Evolutionary conservation across 2,113 vertebrate genomes (phyloP), one percentile per base, ranked within the genome.

Genomic region (Halcyon malimbica): DNA sequence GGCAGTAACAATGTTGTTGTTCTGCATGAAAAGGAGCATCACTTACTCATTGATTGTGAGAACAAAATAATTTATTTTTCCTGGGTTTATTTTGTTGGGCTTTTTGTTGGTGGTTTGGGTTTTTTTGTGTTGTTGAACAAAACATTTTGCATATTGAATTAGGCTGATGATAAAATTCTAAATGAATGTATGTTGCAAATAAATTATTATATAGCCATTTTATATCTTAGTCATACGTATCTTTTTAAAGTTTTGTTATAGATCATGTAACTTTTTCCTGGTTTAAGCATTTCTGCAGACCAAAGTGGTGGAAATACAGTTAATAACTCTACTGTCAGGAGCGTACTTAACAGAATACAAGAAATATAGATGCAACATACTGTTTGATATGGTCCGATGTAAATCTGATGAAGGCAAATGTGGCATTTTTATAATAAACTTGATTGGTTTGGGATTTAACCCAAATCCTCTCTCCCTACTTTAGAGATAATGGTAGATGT

Each of bases 61-160:
- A 97, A 93, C 25, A 76, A 87, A 82, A 76, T 78, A 31, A 94
- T 96, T 96, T 89, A 77, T 92, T 97, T 97, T 92, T n/a, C 65
- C 41, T 73, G 42, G 1, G 1, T 5, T 28, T 5, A 10, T 89
- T 39, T 68, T 62, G 44, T 23, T 56, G 31, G 10, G 14, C 3
- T 21, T 84, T 53, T 73, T 60, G 41, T 31, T 56, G 26, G 13
- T 17, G 16, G 28, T 56, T 53, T 56, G 28, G 8, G 16, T 54
- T 20, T 14, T 4, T 46, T 33, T 53, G 18, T 78, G 50, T 80
- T 90, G 85, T 18, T 74, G 44, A 81, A 92, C 41, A 95, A 87
- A 94, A 59, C 33, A n/a, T 48, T 74, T 57, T 89, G 53, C 2
- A 11, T 81, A 94, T 91, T 86, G 87, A 95, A 70, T 48, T 54